phyloP scores from a whole-genome alignment of 1,140 invertebrate genomes.

The Fopius arisanus region DNA sequence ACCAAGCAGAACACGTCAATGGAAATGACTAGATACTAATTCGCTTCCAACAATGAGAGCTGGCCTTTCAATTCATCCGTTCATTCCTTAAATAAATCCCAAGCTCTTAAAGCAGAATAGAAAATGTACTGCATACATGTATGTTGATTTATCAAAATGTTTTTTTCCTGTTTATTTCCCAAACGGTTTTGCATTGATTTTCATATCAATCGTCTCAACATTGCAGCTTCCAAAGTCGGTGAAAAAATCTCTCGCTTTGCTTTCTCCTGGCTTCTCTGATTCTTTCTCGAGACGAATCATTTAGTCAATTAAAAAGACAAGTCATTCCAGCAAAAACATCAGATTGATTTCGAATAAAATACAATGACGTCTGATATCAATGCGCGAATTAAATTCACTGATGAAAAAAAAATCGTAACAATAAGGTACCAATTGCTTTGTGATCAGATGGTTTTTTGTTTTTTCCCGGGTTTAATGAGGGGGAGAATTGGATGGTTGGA shows the following conservation, averaged over 20 bases:
- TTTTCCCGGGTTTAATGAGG: conserved; percentile 41
- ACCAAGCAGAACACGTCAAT: too few species aligned
- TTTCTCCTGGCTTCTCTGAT: background rate
- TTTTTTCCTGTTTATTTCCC: background rate
- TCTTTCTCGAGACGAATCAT: conserved; percentile 37
- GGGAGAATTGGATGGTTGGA: conserved; percentile 49
- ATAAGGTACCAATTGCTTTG: conserved; percentile 10
- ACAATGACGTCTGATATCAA: conserved; percentile 22
- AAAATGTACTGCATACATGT: background rate
- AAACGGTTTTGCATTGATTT: background rate
- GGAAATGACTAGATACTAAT: background rate
- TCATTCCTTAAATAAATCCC: too few species aligned
- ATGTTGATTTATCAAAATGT: conserved; percentile 1
- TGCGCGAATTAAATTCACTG: background rate
- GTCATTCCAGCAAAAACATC: conserved; percentile 18
- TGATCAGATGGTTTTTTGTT: conserved; percentile 11
- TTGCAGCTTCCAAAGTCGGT: background rate
- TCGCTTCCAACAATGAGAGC: too few species aligned
- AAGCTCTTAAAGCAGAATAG: background rate
- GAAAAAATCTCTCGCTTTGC: background rate
- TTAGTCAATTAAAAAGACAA: conserved; percentile 12
- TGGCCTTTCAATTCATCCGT: too few species aligned
- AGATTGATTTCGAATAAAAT: conserved; percentile 2
- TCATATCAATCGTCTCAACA: background rate
- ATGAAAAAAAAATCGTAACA: conserved; percentile 2